Conservation (phyloP, 1,140 invertebrate species). For the Drosophila nikananu region DNA sequence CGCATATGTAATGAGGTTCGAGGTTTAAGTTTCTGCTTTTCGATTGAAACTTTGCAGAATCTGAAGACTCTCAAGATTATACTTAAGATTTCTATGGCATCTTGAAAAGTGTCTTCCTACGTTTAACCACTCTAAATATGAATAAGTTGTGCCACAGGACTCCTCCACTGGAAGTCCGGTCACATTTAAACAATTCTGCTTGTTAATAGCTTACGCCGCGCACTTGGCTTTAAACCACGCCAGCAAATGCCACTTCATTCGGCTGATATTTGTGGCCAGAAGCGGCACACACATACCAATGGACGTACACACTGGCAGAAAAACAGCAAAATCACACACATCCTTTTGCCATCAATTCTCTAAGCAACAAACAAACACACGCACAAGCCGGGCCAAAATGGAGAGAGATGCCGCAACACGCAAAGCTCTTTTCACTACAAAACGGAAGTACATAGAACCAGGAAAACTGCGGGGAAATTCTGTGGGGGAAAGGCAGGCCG, state of each 20-base stretch:
- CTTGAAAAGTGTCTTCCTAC: not conserved
- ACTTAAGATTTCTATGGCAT: not conserved
- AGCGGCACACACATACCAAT: conserved; percentile 36
- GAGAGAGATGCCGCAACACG: conserved; percentile 70
- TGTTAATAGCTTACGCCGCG: conserved; percentile 79
- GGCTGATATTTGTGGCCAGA: conserved; percentile 75
- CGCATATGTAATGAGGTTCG: conserved; percentile 3
- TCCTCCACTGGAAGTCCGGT: conserved; percentile 37
- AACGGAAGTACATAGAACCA: conserved; percentile 80
- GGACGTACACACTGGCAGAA: conserved; percentile 11
- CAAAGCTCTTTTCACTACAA: conserved; percentile 83
- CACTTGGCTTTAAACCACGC: conserved; percentile 77
- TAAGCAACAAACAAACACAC: conserved; percentile 80
- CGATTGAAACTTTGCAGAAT: too few relatives aligned
- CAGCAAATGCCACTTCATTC: conserved; percentile 80
- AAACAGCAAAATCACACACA: conserved; percentile 77
- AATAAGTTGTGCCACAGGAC: conserved; percentile 15
- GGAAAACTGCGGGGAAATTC: conserved; percentile 57
- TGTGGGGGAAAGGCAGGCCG: conserved; percentile 51
- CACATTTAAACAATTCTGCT: conserved; percentile 76
- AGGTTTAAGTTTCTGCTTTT: not conserved
- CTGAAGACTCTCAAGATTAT: rapidly evolving
- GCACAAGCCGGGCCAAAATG: conserved; percentile 29
- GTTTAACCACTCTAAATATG: conserved; percentile 7
- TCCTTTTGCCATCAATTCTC: conserved; percentile 83